Evolutionary conservation across 2,888 invertebrate species (phyloP).

Genomic region (Romanomermis culicivorax): DNA sequence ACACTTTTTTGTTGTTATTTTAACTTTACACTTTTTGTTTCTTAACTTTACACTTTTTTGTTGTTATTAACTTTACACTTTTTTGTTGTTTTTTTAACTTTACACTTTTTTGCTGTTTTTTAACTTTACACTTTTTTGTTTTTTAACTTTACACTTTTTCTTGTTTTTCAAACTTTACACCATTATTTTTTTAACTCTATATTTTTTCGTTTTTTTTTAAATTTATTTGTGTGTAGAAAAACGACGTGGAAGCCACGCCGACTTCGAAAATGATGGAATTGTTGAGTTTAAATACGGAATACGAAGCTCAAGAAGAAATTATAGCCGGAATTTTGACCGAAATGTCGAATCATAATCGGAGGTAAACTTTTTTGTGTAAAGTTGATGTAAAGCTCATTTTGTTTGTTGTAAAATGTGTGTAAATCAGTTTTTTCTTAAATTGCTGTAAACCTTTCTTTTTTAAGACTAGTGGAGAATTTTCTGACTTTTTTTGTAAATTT

Average conservation of each 20-base stretch:
- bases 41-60: conserved; percentile 10
- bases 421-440: too few species aligned
- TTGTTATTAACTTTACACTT: conserved; percentile 11
- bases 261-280: conserved; percentile 1
- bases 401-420: too few species aligned
- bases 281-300: conserved; percentile 4
- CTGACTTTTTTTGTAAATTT: too few species aligned
- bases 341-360: conserved; percentile 32
- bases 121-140: neutral
- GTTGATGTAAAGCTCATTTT: too few species aligned
- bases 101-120: neutral
- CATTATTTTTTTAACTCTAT: neutral
- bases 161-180: neutral
- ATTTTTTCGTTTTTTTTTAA: neutral
- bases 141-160: neutral
- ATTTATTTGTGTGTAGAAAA: neutral
- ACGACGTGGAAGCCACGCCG: neutral
- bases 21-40: neutral
- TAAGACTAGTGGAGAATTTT: too few species aligned
- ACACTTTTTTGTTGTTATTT: neutral
- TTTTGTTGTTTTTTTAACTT: neutral
- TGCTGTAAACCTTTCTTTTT: too few species aligned
- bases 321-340: conserved; percentile 19
- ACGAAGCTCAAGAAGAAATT: conserved; percentile 12
- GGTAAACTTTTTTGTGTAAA: conserved; percentile 19